A percentile compares a stretch with the other conserved stretches of the same genome.
Conservation (phyloP, 2,797 vertebrate species). For the Petrocephalus sullivani region DNA sequence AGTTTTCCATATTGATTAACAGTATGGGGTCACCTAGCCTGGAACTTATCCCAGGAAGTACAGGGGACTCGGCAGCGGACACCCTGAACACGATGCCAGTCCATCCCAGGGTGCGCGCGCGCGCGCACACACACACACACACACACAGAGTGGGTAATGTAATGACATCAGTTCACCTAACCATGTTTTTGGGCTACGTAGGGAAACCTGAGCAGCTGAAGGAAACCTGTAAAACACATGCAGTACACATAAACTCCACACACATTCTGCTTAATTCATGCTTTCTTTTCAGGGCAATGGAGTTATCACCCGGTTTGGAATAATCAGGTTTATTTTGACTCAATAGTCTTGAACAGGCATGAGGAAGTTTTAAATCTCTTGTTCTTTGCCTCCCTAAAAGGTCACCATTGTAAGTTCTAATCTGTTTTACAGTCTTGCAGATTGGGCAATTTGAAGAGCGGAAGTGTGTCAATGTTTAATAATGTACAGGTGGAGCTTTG, state of each 20-base stretch:
- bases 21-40: background rate
- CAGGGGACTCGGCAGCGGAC: background rate
- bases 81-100: background rate
- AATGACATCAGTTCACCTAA: background rate
- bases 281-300: background rate
- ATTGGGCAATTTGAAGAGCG: slow-evolving; percentile 9
- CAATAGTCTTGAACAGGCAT: background rate
- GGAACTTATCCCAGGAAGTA: background rate
- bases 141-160: background rate
- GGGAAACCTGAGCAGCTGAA: background rate
- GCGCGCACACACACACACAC: too few species aligned
- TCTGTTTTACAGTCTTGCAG: slow-evolving; percentile 6
- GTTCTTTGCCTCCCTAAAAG: background rate
- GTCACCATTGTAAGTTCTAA: background rate
- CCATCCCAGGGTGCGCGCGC: background rate
- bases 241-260: background rate
- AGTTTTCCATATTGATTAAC: background rate
- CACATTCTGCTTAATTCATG: background rate
- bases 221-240: background rate
- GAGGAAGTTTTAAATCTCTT: background rate
- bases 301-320: background rate
- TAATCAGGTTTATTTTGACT: background rate
- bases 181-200: background rate
- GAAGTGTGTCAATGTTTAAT: slow-evolving; percentile 14
- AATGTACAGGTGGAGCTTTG: slow-evolving; percentile 12